These are phyloP conservation scores for Corydoras sp. DNA, from an alignment of 2,113 vertebrate genomes.

Conservation along the genomic window DNA sequence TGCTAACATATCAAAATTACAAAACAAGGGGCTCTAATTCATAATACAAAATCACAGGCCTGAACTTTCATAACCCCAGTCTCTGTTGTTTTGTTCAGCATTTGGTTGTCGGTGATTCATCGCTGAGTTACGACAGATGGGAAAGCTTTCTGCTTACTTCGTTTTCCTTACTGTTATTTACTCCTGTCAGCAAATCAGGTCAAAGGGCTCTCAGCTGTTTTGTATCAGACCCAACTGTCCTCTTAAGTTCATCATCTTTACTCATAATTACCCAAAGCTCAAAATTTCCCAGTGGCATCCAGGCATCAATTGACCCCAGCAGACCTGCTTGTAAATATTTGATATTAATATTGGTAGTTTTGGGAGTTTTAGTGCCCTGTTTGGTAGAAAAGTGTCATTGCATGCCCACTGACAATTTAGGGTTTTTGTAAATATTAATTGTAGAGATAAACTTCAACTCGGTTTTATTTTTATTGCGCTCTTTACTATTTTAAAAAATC, in stretches of 20 bases:
- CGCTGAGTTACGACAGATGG: slow-evolving; percentile 13
- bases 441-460: too few species aligned
- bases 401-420: too few species aligned
- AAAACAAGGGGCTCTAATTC: not conserved
- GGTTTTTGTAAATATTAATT: too few species aligned
- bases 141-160: slow-evolving; percentile 9
- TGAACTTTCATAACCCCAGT: slow-evolving; percentile 31
- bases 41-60: not conserved
- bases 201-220: slow-evolving; percentile 38
- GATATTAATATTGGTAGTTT: too few species aligned
- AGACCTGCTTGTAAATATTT: too few species aligned
- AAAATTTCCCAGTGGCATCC: not conserved
- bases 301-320: too few species aligned
- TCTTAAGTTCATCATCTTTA: not conserved
- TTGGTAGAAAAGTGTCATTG: too few species aligned
- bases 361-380: too few species aligned
- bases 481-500: too few species aligned
- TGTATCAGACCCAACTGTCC: slow-evolving; percentile 22
- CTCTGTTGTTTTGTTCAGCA: slow-evolving; percentile 14
- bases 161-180: slow-evolving; percentile 34
- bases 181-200: slow-evolving; percentile 25
- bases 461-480: too few species aligned
- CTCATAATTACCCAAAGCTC: not conserved
- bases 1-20: too few species aligned
- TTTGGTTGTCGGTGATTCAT: slow-evolving; percentile 29